These are phyloP conservation scores for Zaprionus ornatus DNA, from an alignment of 1,140 invertebrate species.

Conservation along the genomic window DNA sequence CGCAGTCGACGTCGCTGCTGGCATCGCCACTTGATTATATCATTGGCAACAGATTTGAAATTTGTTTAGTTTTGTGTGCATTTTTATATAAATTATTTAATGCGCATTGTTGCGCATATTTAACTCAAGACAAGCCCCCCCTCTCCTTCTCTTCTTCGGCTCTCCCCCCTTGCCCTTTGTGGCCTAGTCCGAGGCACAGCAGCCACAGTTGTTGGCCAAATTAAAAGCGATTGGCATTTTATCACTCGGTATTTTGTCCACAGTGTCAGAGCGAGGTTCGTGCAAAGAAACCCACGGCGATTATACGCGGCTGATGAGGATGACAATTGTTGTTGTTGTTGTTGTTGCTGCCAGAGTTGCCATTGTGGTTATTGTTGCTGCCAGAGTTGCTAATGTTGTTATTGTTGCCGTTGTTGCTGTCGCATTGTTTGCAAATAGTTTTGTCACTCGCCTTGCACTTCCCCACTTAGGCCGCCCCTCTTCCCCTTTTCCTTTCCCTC, in stretches of 20 bases:
- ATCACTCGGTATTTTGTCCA: constrained; percentile 54
- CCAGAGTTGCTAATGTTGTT: neutral
- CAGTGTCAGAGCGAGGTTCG: constrained; percentile 22
- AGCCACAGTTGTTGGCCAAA: constrained; percentile 20
- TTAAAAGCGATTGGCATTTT: constrained; percentile 60
- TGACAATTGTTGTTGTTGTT: constrained; percentile 6
- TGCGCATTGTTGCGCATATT: constrained; percentile 72
- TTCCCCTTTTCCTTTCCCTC: neutral
- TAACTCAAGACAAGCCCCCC: constrained; percentile 8
- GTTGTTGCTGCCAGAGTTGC: neutral
- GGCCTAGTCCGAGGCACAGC: constrained; percentile 3
- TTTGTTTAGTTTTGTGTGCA: constrained; percentile 74
- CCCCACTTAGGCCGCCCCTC: neutral
- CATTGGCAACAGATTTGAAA: constrained; percentile 71
- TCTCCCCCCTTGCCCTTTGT: neutral
- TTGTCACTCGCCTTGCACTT: constrained; percentile 9
- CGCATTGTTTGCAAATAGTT: constrained; percentile 20
- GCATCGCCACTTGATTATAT: constrained; percentile 61
- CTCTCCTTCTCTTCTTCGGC: neutral
- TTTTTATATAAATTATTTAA: constrained; percentile 80
- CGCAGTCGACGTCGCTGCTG: constrained; percentile 32
- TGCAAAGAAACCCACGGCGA: neutral
- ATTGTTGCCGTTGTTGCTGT: constrained; percentile 9
- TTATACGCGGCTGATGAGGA: constrained; percentile 6
- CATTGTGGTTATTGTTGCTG: neutral